phyloP scores from a whole-genome alignment of 1,140 invertebrate species.

The Hyles vespertilio region DNA sequence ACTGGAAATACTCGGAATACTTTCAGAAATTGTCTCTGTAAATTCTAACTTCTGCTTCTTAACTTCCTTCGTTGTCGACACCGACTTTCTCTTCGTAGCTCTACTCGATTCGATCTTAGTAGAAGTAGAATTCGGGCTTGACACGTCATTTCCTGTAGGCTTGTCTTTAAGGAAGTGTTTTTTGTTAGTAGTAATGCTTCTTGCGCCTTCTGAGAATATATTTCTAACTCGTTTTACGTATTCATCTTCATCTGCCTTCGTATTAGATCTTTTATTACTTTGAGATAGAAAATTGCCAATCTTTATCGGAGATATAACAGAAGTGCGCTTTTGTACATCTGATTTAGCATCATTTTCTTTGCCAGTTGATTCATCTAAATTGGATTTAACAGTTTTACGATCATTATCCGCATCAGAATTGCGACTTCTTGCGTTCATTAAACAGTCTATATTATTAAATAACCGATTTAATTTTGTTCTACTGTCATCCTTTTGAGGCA shows the following conservation, averaged over 20 bases:
- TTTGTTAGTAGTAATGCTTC: not conserved
- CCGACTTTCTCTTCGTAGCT: conserved; percentile 17
- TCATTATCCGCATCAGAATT: too few relatives aligned
- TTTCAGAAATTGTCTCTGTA: not conserved
- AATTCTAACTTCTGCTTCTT: conserved; percentile 24
- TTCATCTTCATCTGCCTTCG: conserved; percentile 13
- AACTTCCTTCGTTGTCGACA: conserved; percentile 4
- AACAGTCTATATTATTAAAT: not conserved
- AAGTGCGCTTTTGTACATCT: conserved; percentile 9
- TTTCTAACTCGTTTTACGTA: conserved; percentile 12
- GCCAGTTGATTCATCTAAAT: too few relatives aligned
- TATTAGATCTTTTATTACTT: conserved; percentile 5
- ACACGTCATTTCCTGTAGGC: not conserved
- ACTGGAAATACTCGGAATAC: conserved; percentile 20
- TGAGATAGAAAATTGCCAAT: conserved; percentile 19
- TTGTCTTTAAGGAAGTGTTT: not conserved
- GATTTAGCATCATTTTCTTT: too few relatives aligned
- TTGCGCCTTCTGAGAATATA: conserved; percentile 6
- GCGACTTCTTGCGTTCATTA: too few relatives aligned
- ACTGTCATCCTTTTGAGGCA: not conserved
- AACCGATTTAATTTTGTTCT: not conserved
- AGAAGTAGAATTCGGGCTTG: conserved; percentile 10
- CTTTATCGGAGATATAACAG: conserved; percentile 42
- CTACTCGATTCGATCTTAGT: conserved; percentile 12
- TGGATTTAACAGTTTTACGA: too few relatives aligned